These are phyloP conservation scores for Synergus itoensis DNA, from an alignment of 2,888 invertebrate species.

Conservation along the genomic window DNA sequence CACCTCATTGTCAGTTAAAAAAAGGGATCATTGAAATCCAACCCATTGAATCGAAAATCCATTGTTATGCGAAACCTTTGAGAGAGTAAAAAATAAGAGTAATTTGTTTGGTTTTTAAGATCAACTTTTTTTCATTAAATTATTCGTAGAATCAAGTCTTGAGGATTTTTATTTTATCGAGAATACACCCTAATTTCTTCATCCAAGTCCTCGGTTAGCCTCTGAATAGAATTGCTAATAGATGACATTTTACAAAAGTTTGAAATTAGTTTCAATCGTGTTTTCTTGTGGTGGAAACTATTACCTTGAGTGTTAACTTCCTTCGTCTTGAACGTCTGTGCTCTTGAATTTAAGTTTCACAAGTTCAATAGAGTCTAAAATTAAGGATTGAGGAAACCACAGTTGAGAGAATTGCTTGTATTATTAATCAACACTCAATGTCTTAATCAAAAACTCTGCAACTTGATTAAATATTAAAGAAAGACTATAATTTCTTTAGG, in stretches of 20 bases:
- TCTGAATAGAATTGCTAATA: neutral
- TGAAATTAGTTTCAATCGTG: conserved; percentile 27
- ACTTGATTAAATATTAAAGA: neutral
- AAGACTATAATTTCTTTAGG: neutral
- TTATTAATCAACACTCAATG: neutral
- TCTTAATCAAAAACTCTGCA: neutral
- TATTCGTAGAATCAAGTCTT: too few species aligned
- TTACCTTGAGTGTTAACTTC: conserved; percentile 27
- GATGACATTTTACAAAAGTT: conserved; percentile 4
- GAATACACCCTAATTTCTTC: neutral
- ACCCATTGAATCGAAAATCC: neutral
- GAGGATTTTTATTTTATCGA: too few species aligned
- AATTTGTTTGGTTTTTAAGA: neutral
- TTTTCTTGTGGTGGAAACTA: conserved; percentile 15
- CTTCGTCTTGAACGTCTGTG: neutral
- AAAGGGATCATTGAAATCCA: neutral
- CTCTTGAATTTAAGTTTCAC: conserved; percentile 30
- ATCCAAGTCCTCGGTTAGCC: neutral
- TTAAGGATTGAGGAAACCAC: conserved; percentile 34
- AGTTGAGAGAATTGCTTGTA: conserved; percentile 8
- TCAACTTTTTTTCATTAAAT: neutral
- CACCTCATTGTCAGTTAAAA: neutral
- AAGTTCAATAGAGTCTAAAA: conserved; percentile 25
- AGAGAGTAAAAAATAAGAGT: neutral
- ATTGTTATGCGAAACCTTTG: neutral